Percentiles rank a stretch among this genome's conserved stretches.
Conservation (phyloP, 2,888 invertebrate genomes). For the Rotaria sp. region DNA sequence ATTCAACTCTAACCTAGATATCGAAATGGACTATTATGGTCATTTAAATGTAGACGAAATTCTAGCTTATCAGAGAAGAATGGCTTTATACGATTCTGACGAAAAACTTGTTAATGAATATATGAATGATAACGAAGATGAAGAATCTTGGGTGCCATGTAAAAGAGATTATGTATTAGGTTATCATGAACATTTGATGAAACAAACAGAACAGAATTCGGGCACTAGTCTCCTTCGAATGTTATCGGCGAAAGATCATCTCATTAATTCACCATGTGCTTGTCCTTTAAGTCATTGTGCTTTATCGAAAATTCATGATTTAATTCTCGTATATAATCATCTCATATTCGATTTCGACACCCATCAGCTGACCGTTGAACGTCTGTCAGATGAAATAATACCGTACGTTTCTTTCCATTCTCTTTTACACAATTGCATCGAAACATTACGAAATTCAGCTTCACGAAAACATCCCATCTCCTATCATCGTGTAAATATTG, state of each 20-base stretch:
- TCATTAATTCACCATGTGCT: no score
- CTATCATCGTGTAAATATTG: background rate
- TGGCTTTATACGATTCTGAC: background rate
- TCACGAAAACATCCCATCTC: background rate
- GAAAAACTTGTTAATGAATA: background rate
- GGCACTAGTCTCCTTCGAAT: no score
- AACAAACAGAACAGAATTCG: no score
- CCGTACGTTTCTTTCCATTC: background rate
- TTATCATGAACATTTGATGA: no score
- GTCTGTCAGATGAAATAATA: background rate
- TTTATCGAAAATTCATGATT: no score
- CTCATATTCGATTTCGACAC: background rate
- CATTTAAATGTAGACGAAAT: no score
- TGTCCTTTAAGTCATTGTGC: no score
- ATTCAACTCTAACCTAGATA: no score
- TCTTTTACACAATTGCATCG: background rate
- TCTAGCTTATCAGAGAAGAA: background rate
- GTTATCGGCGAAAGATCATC: no score
- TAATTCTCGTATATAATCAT: background rate
- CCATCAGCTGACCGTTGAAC: background rate
- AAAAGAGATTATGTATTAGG: background rate
- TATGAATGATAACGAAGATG: background rate
- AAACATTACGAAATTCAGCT: background rate
- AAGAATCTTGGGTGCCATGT: background rate
- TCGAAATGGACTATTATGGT: no score